phyloP scores from a whole-genome alignment of 1,140 invertebrate species.

The Oreohelix idahoensis region DNA sequence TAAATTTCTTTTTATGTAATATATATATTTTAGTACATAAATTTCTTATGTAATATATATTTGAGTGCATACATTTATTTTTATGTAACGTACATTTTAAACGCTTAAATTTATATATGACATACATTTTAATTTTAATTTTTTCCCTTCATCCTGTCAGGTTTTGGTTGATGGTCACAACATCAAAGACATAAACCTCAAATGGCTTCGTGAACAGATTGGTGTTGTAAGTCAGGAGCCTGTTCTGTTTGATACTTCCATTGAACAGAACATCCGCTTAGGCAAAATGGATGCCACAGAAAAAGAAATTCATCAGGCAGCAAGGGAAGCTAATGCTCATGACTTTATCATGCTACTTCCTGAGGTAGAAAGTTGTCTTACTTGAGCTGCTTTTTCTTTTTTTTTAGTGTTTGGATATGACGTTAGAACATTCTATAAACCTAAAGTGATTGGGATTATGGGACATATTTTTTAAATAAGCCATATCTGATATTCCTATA shows the following conservation, averaged over 20 bases:
- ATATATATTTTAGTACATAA: no score
- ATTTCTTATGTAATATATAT: no score
- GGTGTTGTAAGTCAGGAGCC: conserved; percentile 73
- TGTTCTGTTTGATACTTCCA: conserved; percentile 81
- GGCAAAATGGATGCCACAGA: conserved; percentile 57
- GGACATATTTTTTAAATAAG: no score
- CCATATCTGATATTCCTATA: no score
- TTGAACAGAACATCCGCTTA: conserved; percentile 74
- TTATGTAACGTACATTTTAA: no score
- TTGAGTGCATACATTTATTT: no score
- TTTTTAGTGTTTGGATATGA: no score
- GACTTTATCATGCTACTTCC: conserved; percentile 87
- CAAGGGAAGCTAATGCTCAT: conserved; percentile 83
- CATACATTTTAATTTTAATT: conserved; percentile 29
- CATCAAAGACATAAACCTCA: conserved; percentile 76
- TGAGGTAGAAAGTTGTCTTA: conserved; percentile 73
- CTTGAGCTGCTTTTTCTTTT: no score
- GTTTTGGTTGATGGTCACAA: conserved; percentile 72
- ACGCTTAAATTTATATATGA: no score
- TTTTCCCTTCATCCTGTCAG: conserved; percentile 39
- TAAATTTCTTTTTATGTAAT: no score
- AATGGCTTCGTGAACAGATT: conserved; percentile 79
- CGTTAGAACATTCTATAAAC: no score
- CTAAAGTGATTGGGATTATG: no score
- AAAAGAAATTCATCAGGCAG: conserved; percentile 74